Evolutionary conservation across 1,140 invertebrate species (phyloP), one percentile per base, ranked within the genome.

Genomic region (Papilio machaon): DNA sequence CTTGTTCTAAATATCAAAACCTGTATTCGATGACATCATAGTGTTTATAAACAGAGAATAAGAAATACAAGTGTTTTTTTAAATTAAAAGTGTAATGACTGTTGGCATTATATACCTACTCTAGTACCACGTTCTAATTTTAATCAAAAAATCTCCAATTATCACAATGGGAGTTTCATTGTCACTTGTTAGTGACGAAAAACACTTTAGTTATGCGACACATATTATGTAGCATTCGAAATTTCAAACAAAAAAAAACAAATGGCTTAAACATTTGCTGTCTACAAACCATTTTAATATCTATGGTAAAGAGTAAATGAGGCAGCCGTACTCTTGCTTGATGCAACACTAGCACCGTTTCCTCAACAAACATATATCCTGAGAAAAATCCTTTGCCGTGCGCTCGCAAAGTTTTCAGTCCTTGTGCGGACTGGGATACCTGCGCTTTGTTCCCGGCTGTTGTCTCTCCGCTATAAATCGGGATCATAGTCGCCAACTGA

Each of bases 371-470:
- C 64, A 79, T 79, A 82, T 79, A 70, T 82, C 52, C 47, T 10
- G 64, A 38, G 79, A 82, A 79, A 82, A 82, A 82, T 82, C 47
- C 76, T 38, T 58, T 30, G 47, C 54, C 15, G 73, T 60, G 73
- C 19, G n/a, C 80, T 49, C 46, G 81, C 73, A 79, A 82, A 82
- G 49, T 74, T 79, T 52, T 49, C 67, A 64, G 47, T 79, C 73
- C 38, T 79, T n/a, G 23, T 52, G 46, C 38, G 47, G 19, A 52
- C 47, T 23, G 11, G 73, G 47, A 49, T 23, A 47, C 74, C 46
- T 54, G 52, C 13, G 30, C 76, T 78, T 52, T 60, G 64, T 70
- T 35, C 30, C 23, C 49, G 49, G 49, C 76, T 30, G 70, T 46
- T 74, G 47, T 43, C 49, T 38, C 73, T 15, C 9, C 35, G 52